A percentile compares a stretch with the other conserved stretches of the same genome.
Conservation (phyloP, 92 coral and sea anemone genomes). For the Diadumene lineata region DNA sequence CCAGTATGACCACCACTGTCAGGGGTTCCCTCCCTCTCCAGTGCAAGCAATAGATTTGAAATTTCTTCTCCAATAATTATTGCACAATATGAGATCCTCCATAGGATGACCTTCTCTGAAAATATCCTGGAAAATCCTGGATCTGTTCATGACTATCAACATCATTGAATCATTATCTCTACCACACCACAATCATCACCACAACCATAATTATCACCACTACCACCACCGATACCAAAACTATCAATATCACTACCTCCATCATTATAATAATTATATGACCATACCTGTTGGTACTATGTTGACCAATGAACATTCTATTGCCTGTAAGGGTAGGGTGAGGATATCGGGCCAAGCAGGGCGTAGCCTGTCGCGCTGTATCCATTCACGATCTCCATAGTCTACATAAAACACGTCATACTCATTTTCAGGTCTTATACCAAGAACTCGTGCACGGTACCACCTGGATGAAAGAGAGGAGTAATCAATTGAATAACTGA, state of each 20-base stretch:
- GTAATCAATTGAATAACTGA: no score
- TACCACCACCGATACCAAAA: no score
- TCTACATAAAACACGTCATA: slow-evolving; percentile 96
- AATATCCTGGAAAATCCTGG: not conserved
- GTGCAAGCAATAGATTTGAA: no score
- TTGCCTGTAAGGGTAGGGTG: slow-evolving; percentile 81
- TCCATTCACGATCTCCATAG: slow-evolving; percentile 95
- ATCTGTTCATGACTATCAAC: not conserved
- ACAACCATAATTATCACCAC: not conserved
- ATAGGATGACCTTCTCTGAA: no score
- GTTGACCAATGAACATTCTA: slow-evolving; percentile 84
- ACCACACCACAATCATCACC: not conserved
- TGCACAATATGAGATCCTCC: no score
- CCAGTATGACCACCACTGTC: no score
- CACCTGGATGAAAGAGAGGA: slow-evolving; percentile 68
- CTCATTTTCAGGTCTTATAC: slow-evolving; percentile 84
- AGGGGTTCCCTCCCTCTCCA: no score
- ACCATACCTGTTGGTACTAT: slow-evolving; percentile 73
- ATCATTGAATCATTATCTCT: not conserved
- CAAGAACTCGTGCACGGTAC: slow-evolving; percentile 90
- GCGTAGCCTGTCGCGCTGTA: slow-evolving; percentile 64
- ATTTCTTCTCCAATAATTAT: no score
- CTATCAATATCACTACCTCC: not conserved
- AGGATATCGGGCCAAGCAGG: slow-evolving; percentile 77
- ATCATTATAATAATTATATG: not conserved